These are phyloP conservation scores for Drosophila dunni DNA, from an alignment of 1,140 invertebrate species.

Conservation along the genomic window DNA sequence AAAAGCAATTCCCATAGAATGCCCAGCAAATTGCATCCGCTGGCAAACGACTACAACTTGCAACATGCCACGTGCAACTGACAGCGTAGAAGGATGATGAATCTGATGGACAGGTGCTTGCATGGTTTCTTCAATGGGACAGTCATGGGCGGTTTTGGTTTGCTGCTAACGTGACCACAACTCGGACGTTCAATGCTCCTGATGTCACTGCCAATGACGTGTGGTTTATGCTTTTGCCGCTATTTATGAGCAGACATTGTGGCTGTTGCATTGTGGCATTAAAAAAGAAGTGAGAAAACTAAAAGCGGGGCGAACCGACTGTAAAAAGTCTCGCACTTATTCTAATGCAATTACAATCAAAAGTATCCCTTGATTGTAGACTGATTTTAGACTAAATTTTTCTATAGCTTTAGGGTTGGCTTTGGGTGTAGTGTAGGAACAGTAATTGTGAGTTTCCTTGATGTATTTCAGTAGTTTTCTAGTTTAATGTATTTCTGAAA, in stretches of 20 bases:
- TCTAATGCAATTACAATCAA: too few species aligned
- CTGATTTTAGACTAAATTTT: too few species aligned
- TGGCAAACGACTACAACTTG: background rate
- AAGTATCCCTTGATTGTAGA: too few species aligned
- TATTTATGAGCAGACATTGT: constrained; percentile 9
- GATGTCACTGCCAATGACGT: constrained; percentile 22
- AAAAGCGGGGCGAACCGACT: background rate
- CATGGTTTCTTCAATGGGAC: background rate
- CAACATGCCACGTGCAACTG: constrained; percentile 1
- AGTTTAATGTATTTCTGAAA: too few species aligned
- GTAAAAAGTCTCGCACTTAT: background rate
- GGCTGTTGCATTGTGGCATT: background rate
- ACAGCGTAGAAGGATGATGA: background rate
- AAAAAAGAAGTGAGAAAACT: background rate
- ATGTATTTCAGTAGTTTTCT: too few species aligned
- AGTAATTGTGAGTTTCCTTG: too few species aligned
- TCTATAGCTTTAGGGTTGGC: too few species aligned
- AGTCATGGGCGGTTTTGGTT: background rate
- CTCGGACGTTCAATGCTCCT: background rate
- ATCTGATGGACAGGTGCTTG: background rate
- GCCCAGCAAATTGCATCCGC: constrained; percentile 11
- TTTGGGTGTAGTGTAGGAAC: too few species aligned
- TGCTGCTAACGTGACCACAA: background rate
- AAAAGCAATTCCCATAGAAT: constrained; percentile 6
- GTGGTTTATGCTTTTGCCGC: constrained; percentile 7